Evolutionary conservation across 2,113 vertebrate species (phyloP).

Genomic region (Prochilodus magdalenae): DNA sequence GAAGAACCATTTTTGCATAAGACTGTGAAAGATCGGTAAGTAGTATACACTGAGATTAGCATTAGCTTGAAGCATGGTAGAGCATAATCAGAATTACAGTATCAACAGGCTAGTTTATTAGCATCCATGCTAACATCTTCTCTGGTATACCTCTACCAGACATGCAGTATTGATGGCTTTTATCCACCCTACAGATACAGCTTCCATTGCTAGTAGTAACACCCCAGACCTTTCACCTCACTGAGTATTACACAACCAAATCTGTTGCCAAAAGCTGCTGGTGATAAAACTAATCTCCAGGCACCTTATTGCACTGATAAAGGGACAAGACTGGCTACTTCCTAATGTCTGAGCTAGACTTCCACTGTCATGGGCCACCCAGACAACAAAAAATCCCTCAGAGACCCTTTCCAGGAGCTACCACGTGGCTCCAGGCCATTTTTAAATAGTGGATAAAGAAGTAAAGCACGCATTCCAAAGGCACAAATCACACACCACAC

Average conservation of each 20-base stretch:
- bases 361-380: conserved; percentile 25
- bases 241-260: conserved; percentile 43
- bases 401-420: neutral
- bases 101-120: too few species aligned
- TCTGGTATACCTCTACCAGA: neutral
- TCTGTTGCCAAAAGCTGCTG: conserved; percentile 53
- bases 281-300: conserved; percentile 67
- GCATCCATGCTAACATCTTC: neutral
- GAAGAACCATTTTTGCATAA: too few species aligned
- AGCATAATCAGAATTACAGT: too few species aligned
- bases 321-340: conserved; percentile 64
- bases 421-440: neutral
- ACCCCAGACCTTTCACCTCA: neutral
- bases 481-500: neutral
- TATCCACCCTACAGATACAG: neutral
- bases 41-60: too few species aligned
- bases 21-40: too few species aligned
- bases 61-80: too few species aligned
- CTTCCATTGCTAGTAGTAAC: neutral
- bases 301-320: conserved; percentile 67
- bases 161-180: neutral
- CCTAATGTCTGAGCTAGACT: conserved; percentile 59
- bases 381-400: neutral
- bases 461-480: neutral
- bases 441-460: neutral